Percentiles rank a stretch among this genome's conserved stretches.
These are phyloP conservation scores for Sakesphorus luctuosus DNA, from an alignment of 2,113 vertebrate genomes.

Conservation along the genomic window DNA sequence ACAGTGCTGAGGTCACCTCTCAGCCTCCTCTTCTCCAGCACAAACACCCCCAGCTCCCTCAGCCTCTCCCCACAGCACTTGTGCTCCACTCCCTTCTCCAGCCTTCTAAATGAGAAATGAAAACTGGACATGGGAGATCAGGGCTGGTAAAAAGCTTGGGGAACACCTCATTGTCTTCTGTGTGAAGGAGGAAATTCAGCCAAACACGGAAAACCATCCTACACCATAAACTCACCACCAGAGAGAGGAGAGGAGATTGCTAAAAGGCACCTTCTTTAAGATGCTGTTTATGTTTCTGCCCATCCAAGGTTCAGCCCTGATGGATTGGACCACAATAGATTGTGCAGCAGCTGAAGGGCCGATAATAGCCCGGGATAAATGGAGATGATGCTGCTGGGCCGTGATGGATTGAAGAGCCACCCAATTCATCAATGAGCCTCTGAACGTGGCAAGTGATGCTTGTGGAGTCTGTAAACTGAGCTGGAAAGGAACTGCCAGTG, in stretches of 20 bases:
- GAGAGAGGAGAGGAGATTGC: neutral
- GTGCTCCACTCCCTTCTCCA: no score
- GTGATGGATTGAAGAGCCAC: slow-evolving; percentile 72
- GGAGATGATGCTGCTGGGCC: slow-evolving; percentile 70
- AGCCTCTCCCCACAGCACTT: no score
- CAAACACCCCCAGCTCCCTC: no score
- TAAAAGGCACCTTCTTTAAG: slow-evolving; percentile 43
- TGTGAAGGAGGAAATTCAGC: neutral
- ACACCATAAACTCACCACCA: neutral
- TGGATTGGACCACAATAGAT: slow-evolving; percentile 68
- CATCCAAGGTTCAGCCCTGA: slow-evolving; percentile 66
- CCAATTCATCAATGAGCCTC: slow-evolving; percentile 73
- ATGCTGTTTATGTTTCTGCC: slow-evolving; percentile 59
- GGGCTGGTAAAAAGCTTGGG: neutral
- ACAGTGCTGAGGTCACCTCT: no score
- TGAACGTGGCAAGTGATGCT: slow-evolving; percentile 73
- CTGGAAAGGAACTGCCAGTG: slow-evolving; percentile 17
- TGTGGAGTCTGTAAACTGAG: slow-evolving; percentile 65
- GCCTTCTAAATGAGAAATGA: slow-evolving; percentile 37
- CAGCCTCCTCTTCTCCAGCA: no score
- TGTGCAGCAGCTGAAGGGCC: slow-evolving; percentile 71
- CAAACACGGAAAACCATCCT: neutral
- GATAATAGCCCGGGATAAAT: slow-evolving; percentile 77
- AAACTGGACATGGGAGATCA: neutral
- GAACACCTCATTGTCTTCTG: neutral